A percentile compares a stretch with the other conserved stretches of the same genome.
phyloP scores from a whole-genome alignment of 2,113 vertebrate species.

The Rhizomys pruinosus region DNA sequence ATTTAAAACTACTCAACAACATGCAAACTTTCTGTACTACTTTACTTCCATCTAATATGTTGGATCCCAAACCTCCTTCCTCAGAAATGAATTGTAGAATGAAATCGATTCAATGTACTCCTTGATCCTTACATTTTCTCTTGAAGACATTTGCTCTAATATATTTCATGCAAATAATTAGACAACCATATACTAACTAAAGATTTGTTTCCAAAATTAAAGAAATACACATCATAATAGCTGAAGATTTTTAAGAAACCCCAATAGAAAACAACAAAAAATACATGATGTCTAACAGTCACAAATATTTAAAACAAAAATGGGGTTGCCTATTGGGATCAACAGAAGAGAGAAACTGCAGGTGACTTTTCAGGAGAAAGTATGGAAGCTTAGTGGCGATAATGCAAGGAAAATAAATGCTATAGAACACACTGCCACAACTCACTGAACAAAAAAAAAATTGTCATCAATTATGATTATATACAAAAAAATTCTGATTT shows the following conservation, averaged over 20 bases:
- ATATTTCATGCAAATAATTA: not conserved
- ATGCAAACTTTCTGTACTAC: not conserved
- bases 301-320: not conserved
- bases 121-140: not conserved
- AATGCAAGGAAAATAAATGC: not conserved
- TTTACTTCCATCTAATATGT: not conserved
- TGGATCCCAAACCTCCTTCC: not conserved
- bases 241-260: not conserved
- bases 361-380: not conserved
- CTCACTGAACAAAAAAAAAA: not conserved
- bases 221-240: not conserved
- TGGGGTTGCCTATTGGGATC: not conserved
- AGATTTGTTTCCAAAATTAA: not conserved
- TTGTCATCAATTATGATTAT: slow-evolving; percentile 5
- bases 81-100: not conserved
- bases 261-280: not conserved
- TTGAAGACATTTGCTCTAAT: not conserved
- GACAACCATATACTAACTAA: not conserved
- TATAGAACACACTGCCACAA: not conserved
- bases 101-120: not conserved
- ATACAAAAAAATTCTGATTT: not conserved
- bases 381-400: not conserved
- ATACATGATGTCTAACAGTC: not conserved
- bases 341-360: too few relatives aligned
- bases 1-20: not conserved